Evolutionary conservation across 2,797 vertebrate species (phyloP), one percentile per base, ranked within the genome.

Genomic region (Okamejei kenojei): DNA sequence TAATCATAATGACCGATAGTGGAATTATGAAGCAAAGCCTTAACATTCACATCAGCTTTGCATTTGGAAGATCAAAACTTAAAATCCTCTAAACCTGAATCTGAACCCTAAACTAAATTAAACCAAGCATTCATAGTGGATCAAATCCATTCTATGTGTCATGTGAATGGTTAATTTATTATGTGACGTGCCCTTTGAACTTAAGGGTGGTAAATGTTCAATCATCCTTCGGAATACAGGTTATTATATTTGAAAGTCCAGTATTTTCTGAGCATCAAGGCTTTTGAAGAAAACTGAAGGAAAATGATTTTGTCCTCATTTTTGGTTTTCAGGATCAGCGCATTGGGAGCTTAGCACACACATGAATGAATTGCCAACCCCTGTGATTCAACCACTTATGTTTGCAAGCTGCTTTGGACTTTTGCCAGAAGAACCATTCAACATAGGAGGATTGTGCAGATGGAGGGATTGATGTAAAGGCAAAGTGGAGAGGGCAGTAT

Each of bases 31-130:
- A 65, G n/a, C 29, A 32, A 7, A 74, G 68, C 1, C 90, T 54
- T 74, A 45, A 71, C 54, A 74, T 91, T 73, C 68, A 29, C 45
- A 21, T 68, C 88, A 91, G 71, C 54, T 73, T 91, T 73, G 88
- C 10, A 71, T 74, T 91, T n/a, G 10, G 88, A 26, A 23, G n/a
- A 73, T 73, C 35, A 21, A 90, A 23, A 19, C 23, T 54, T 73
- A 21, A 73, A 45, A 35, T 91, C n/a, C 21, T 91, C 10, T 0
- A 26, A 54, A 54, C 35, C 13, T 17, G 73, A 74, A 6, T 74
- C 38, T 45, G 23, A 91, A 73, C 8, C 35, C 68, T 54, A 91
- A 91, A 2, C 54, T 54, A 73, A 54, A 91, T 73, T 91, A 29
- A 74, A 1, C 23, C 71, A 23, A 45, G 11, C 71, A 32, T 9